Conservation (phyloP, 92 coral and sea anemone species). For the Palythoa grandiflora region DNA sequence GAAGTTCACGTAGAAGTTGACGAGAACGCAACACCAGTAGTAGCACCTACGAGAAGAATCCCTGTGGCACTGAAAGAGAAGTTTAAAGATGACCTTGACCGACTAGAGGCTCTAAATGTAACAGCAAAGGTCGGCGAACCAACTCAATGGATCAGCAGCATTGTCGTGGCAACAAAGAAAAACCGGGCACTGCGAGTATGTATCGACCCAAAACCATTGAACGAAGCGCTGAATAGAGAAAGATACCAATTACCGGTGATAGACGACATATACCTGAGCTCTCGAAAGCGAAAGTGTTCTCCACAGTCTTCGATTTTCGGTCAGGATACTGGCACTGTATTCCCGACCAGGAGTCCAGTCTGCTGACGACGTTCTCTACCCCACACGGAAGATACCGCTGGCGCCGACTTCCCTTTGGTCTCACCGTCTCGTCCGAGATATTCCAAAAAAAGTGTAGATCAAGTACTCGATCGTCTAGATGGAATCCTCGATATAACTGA, state of each 20-base stretch:
- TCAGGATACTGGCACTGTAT: constrained; percentile 26
- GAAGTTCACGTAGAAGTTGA: not conserved
- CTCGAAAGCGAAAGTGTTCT: not conserved
- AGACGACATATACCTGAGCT: constrained; percentile 35
- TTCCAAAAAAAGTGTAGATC: constrained; percentile 36
- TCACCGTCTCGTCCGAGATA: constrained; percentile 32
- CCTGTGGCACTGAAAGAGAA: constrained; percentile 13
- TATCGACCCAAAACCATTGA: constrained; percentile 21
- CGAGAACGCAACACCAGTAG: not conserved
- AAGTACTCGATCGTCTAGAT: constrained; percentile 5
- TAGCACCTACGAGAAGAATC: not conserved
- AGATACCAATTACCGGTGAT: constrained; percentile 2
- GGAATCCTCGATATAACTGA: constrained; percentile 29
- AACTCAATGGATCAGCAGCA: constrained; percentile 44
- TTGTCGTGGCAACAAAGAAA: constrained; percentile 30
- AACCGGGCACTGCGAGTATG: constrained; percentile 9
- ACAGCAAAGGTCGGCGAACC: constrained; percentile 16
- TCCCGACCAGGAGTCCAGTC: constrained; percentile 36
- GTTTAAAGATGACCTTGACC: constrained; percentile 28
- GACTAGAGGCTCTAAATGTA: constrained; percentile 12
- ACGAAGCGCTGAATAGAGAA: constrained; percentile 20
- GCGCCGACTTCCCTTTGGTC: constrained; percentile 41
- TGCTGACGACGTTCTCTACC: constrained; percentile 36
- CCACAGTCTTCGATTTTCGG: constrained; percentile 9
- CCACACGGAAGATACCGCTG: constrained; percentile 47